These are phyloP conservation scores for Podiceps cristatus DNA, from an alignment of 2,113 vertebrate species.

Conservation along the genomic window DNA sequence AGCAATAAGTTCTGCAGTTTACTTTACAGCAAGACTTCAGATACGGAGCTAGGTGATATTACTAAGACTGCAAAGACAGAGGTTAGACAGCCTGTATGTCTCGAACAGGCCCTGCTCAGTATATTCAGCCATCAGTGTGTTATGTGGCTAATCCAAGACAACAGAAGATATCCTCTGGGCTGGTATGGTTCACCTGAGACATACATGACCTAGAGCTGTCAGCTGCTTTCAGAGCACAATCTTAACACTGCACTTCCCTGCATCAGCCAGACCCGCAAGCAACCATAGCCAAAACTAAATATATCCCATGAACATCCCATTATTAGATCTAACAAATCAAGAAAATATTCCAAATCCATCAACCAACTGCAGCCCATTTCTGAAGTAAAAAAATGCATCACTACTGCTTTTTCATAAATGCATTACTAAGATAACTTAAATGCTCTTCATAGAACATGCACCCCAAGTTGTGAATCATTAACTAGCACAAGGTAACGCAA, in stretches of 20 bases:
- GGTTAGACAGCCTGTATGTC: background rate
- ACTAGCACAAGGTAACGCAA: background rate
- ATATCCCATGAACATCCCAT: background rate
- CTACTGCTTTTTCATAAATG: background rate
- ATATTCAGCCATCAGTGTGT: background rate
- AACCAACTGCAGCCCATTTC: background rate
- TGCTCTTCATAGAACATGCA: background rate
- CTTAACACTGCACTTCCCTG: background rate
- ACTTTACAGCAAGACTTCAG: background rate
- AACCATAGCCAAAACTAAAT: background rate
- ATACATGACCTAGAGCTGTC: background rate
- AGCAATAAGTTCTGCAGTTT: background rate
- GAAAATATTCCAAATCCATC: background rate
- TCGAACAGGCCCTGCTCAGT: background rate
- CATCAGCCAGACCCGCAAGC: background rate
- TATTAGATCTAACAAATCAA: background rate
- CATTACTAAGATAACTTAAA: background rate
- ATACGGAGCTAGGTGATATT: background rate
- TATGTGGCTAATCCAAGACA: background rate
- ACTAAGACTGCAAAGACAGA: background rate
- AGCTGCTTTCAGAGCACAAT: background rate
- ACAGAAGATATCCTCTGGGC: background rate
- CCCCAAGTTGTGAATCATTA: background rate
- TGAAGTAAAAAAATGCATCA: background rate
- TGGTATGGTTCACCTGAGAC: background rate